Evolutionary conservation across 2,888 invertebrate species (phyloP).

Genomic region (Aphodius granarius): DNA sequence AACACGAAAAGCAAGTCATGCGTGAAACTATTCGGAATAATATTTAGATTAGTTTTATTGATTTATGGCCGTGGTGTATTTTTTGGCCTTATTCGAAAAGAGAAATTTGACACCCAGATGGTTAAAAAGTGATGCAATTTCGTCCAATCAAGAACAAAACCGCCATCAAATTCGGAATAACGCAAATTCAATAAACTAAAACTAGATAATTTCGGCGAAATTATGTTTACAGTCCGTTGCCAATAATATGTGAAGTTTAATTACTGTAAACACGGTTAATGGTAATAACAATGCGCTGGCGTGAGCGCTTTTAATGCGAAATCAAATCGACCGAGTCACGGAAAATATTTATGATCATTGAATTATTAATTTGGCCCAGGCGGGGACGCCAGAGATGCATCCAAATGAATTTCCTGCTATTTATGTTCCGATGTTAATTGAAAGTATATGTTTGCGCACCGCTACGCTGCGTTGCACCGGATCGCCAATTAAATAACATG

Average conservation of each 20-base stretch:
- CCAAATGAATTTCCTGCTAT: not conserved
- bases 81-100: not conserved
- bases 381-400: not conserved
- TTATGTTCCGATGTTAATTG: conserved; percentile 12
- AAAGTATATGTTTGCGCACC: conserved; percentile 10
- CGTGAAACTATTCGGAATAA: not conserved
- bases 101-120: not conserved
- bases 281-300: not conserved
- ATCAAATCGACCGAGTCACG: not conserved
- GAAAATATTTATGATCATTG: not conserved
- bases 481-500: not conserved
- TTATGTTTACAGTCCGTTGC: not conserved
- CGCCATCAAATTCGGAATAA: not conserved
- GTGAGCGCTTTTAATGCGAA: not conserved
- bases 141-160: not conserved
- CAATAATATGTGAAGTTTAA: not conserved
- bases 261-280: not conserved
- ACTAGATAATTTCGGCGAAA: not conserved
- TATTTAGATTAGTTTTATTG: not conserved
- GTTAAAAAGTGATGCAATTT: too few relatives aligned
- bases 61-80: not conserved
- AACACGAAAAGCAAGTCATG: not conserved
- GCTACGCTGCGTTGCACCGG: not conserved
- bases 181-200: not conserved
- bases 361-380: not conserved